Evolutionary conservation across 2,888 invertebrate species (phyloP).

Genomic region (Monoplex corrugatus): DNA sequence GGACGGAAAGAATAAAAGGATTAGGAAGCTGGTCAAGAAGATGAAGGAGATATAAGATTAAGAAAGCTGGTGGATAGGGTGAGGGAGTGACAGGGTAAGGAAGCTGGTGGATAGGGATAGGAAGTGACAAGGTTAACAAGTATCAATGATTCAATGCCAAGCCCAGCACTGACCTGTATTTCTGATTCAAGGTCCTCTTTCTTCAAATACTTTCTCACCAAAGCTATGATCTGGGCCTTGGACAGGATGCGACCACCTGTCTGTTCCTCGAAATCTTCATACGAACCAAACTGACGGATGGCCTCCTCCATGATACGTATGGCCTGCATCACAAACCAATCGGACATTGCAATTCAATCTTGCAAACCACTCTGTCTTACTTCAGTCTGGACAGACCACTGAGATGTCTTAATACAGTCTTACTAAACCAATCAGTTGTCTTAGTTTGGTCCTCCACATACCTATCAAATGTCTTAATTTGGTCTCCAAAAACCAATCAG

Average conservation of each 20-base stretch:
- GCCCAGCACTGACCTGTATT: constrained; percentile 56
- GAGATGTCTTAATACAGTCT: too few relatives aligned
- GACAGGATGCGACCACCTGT: constrained; percentile 74
- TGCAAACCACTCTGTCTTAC: too few relatives aligned
- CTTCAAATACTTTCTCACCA: constrained; percentile 68
- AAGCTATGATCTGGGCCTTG: constrained; percentile 66
- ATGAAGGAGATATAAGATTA: background rate
- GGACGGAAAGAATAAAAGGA: background rate
- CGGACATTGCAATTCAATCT: too few relatives aligned
- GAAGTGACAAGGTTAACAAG: background rate
- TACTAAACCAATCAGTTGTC: too few relatives aligned
- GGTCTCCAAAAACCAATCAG: too few relatives aligned
- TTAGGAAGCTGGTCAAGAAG: background rate
- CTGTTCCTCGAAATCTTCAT: constrained; percentile 75
- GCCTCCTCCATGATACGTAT: constrained; percentile 74
- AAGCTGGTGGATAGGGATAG: background rate
- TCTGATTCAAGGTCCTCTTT: constrained; percentile 71
- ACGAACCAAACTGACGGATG: constrained; percentile 72
- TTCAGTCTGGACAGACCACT: too few relatives aligned
- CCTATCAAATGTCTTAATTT: too few relatives aligned
- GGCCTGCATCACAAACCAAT: constrained; percentile 66
- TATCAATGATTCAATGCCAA: too few relatives aligned
- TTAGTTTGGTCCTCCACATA: too few relatives aligned
- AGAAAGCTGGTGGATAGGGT: background rate
- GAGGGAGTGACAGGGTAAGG: background rate